Evolutionary conservation across 2,888 invertebrate genomes (phyloP).

Genomic region (Lasius fuliginosus): DNA sequence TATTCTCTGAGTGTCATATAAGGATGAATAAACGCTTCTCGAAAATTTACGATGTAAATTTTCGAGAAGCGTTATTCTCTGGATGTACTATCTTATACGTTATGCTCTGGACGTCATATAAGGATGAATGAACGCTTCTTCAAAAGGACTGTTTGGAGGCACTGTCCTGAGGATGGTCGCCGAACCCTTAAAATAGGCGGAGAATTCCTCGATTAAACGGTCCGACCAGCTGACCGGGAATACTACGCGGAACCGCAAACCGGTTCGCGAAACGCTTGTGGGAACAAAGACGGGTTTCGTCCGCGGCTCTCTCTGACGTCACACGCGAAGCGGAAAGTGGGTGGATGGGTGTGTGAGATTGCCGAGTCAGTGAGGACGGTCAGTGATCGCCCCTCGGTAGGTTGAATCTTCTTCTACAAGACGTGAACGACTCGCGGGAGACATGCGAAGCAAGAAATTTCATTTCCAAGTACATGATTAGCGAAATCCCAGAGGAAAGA

Average conservation of each 20-base stretch:
- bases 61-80: no score
- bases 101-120: not conserved
- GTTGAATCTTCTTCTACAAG: conserved; percentile 10
- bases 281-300: conserved; percentile 84
- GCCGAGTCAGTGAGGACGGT: conserved; percentile 78
- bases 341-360: conserved; percentile 71
- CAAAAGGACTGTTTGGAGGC: conserved; percentile 20
- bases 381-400: conserved; percentile 75
- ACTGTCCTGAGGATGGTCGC: conserved; percentile 33
- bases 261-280: conserved; percentile 83
- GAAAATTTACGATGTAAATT: conserved; percentile 10
- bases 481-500: not conserved
- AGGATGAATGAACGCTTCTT: conserved; percentile 57
- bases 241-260: conserved; percentile 79
- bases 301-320: conserved; percentile 80
- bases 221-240: conserved; percentile 81
- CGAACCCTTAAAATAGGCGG: conserved; percentile 62
- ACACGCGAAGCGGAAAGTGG: conserved; percentile 75
- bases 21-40: conserved; percentile 57
- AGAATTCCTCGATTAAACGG: conserved; percentile 70
- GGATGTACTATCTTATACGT: no score
- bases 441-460: conserved; percentile 34
- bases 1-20: not conserved
- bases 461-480: conserved; percentile 7
- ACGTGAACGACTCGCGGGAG: not conserved